Evolutionary conservation across 2,113 vertebrate species (phyloP).

Genomic region (Lepidothrix coronata): DNA sequence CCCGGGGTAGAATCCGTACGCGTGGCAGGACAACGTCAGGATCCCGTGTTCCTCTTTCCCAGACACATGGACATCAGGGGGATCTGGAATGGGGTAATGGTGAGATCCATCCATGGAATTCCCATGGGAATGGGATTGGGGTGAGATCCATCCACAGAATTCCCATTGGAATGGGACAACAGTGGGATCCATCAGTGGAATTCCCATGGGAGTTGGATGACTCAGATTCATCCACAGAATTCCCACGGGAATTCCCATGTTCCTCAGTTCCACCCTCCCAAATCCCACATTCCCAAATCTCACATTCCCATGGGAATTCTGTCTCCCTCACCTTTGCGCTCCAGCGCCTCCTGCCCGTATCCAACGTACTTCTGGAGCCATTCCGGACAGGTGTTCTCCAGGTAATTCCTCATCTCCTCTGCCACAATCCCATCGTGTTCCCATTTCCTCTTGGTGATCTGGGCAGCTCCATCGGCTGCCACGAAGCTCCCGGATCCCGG

Average conservation of each 20-base stretch:
- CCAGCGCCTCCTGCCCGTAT: background rate
- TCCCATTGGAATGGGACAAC: no score
- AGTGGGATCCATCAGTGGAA: no score
- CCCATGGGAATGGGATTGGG: background rate
- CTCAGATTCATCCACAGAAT: background rate
- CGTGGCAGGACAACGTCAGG: background rate
- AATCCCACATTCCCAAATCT: background rate
- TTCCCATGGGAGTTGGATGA: no score
- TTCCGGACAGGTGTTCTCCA: background rate
- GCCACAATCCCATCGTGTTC: background rate
- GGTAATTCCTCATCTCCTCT: fast-evolving
- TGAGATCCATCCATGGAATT: no score
- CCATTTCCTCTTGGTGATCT: background rate
- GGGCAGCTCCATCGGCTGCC: background rate
- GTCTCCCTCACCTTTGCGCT: background rate
- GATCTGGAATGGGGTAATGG: background rate
- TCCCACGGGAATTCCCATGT: background rate
- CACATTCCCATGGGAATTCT: background rate
- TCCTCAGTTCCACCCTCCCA: background rate
- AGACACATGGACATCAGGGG: background rate
- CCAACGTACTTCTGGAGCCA: background rate
- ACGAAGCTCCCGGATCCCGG: background rate
- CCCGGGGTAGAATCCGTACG: background rate
- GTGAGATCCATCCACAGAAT: no score
- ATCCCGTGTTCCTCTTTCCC: background rate